These are phyloP conservation scores for Ophion costatus DNA, from an alignment of 2,888 invertebrate genomes.

Conservation along the genomic window DNA sequence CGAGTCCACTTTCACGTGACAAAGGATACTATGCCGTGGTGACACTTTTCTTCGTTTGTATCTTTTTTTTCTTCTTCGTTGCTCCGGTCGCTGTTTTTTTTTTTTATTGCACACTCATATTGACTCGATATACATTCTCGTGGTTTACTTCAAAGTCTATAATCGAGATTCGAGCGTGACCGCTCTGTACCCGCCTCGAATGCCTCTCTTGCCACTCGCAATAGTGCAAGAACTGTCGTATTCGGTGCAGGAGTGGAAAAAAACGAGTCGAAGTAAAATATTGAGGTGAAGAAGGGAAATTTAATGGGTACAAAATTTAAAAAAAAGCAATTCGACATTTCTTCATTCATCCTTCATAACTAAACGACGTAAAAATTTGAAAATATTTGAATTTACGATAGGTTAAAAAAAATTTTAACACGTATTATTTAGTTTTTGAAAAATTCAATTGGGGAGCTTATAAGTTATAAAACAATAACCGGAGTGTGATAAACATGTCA, in stretches of 20 bases:
- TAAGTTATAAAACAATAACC: too few species aligned
- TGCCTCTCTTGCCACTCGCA: conserved; percentile 23
- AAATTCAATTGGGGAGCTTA: too few species aligned
- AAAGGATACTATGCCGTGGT: conserved; percentile 50
- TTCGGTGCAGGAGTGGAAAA: conserved; percentile 17
- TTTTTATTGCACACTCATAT: conserved; percentile 32
- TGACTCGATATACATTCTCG: conserved; percentile 42
- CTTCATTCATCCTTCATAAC: not conserved
- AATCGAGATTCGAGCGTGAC: conserved; percentile 62
- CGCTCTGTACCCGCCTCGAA: conserved; percentile 43
- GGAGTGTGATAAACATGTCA: too few species aligned
- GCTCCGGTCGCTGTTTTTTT: conserved; percentile 18
- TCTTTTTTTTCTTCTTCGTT: conserved; percentile 8
- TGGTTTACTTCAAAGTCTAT: conserved; percentile 42
- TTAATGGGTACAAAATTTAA: conserved; percentile 11
- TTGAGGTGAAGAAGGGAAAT: conserved; percentile 28
- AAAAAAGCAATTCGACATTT: not conserved
- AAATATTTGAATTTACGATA: too few species aligned
- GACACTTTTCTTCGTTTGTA: conserved; percentile 48
- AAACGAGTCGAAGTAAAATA: conserved; percentile 25
- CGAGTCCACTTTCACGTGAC: conserved; percentile 63
- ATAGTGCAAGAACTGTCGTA: conserved; percentile 41
- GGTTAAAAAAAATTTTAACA: too few species aligned
- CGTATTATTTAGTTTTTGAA: too few species aligned
- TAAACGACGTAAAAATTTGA: too few species aligned